Conservation (phyloP, 2,113 vertebrate species). For the Antidorcas marsupialis region DNA sequence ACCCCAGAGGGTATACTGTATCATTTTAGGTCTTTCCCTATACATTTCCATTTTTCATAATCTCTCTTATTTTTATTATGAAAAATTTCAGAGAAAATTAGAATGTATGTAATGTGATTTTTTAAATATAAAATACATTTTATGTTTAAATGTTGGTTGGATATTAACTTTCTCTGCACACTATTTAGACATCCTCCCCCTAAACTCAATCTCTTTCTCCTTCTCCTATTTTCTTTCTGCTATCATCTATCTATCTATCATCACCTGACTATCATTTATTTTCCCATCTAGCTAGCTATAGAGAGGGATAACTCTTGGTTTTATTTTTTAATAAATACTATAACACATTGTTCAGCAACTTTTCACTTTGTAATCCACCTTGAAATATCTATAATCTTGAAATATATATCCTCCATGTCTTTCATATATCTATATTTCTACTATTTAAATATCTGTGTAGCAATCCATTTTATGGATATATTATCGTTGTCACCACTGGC, state of each 20-base stretch:
- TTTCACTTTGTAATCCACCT: neutral
- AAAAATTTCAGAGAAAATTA: neutral
- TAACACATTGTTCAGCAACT: neutral
- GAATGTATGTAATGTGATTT: neutral
- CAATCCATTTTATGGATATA: neutral
- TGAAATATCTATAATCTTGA: neutral
- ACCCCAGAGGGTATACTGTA: no score
- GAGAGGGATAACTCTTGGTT: neutral
- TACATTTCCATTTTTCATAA: neutral
- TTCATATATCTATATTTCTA: neutral
- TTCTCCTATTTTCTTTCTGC: neutral
- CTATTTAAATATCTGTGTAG: neutral
- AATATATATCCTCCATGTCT: neutral
- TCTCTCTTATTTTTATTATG: neutral
- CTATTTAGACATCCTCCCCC: neutral
- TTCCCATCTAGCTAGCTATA: neutral
- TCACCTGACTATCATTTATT: neutral
- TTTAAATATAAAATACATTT: neutral
- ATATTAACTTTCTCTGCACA: neutral
- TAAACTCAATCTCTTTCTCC: neutral
- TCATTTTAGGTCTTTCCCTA: neutral
- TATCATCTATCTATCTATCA: neutral
- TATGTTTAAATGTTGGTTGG: neutral
- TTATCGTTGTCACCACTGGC: neutral
- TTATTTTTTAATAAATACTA: neutral